Evolutionary conservation across 2,797 vertebrate species (phyloP), one percentile per base, ranked within the genome.

Genomic region (Trematocara caparti): DNA sequence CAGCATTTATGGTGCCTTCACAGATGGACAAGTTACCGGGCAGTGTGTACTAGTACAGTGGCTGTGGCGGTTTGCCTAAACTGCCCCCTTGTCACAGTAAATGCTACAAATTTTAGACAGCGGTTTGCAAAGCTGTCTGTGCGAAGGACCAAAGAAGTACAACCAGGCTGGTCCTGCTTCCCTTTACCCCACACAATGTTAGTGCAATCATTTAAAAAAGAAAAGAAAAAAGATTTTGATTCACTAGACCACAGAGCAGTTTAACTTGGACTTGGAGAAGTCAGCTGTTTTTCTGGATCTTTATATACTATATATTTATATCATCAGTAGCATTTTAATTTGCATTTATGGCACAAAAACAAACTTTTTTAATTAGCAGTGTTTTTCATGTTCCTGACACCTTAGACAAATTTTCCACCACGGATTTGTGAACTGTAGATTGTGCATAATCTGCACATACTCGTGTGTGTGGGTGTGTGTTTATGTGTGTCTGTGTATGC

Each of bases 361-460:
- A 66, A 66, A 66, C 62, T 66, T 15, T 24, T 40, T 27, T 43
- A 15, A 66, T 43, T 66, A 66, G 38, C 38, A 43, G 19, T 24
- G 5, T 40, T 66, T 24, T 66, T 66, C 21, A 43, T 27, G 12
- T 40, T 40, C 4, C 4, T 40, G 36, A 24, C 19, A 66, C 19
- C 8, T 15, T 43, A 24, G 19, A 19, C n/a, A 62, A 38, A 3
- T 13, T 62, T 62, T 38, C 34, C 2, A 38, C 57, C n/a, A 62
- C 1, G 1, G 62, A 66, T 40, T 21, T 66, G 36, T 66, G 8
- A 43, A 14, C 38, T 43, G 13, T 43, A 43, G 36, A 24, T 66
- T 24, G 13, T 66, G 19, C 1, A 43, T 1, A 21, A 1, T 64
- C 0, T 40, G n/a, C 7, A 57, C 5, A 32, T 32, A 38, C 34